These are phyloP conservation scores for Athalia circularis DNA, from an alignment of 2,888 invertebrate genomes.

Conservation along the genomic window DNA sequence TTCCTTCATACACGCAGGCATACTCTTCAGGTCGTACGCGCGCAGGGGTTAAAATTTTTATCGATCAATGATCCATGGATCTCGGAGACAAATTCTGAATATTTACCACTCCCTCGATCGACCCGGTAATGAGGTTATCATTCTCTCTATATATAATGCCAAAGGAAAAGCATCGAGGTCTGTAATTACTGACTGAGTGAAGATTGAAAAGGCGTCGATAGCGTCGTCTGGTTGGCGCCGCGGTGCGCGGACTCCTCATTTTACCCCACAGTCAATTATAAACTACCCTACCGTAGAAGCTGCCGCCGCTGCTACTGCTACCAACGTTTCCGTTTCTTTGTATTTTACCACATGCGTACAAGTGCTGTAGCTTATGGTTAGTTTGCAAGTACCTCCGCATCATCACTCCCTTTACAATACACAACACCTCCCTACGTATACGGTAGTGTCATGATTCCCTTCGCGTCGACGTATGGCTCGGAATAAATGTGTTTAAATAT, in stretches of 20 bases:
- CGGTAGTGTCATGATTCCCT: too few relatives aligned
- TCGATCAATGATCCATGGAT: too few relatives aligned
- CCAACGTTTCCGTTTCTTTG: not conserved
- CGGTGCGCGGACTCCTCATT: constrained; percentile 1
- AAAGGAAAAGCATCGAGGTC: constrained; percentile 52
- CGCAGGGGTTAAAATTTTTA: too few relatives aligned
- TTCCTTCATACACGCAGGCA: too few relatives aligned
- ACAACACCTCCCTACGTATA: too few relatives aligned
- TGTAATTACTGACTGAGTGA: constrained; percentile 62
- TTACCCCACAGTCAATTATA: constrained; percentile 4
- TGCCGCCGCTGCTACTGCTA: not conserved
- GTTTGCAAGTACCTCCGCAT: too few relatives aligned
- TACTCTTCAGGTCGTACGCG: too few relatives aligned
- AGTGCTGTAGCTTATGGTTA: not conserved
- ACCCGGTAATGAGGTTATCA: constrained; percentile 40
- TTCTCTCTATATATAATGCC: constrained; percentile 17
- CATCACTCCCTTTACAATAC: too few relatives aligned
- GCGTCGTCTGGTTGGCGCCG: constrained; percentile 44
- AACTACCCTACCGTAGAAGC: constrained; percentile 15
- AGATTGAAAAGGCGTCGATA: constrained; percentile 63
- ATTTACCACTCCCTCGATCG: constrained; percentile 19
- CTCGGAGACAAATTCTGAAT: not conserved
- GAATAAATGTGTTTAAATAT: too few relatives aligned
- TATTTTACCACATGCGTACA: not conserved
- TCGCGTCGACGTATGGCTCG: too few relatives aligned